Conservation (phyloP, 2,113 vertebrate species). For the Sprattus sprattus region DNA sequence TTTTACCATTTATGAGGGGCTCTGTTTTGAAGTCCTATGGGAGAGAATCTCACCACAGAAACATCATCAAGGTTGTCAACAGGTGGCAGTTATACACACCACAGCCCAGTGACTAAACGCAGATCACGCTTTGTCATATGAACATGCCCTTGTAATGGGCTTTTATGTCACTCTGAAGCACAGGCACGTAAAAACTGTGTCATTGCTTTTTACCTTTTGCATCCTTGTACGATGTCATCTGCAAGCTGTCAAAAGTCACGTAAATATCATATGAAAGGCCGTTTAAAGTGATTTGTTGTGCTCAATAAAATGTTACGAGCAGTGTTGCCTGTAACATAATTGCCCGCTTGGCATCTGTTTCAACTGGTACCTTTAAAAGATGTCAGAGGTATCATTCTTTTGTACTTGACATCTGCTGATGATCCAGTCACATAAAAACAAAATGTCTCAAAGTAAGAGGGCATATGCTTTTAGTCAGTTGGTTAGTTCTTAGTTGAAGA, state of each 20-base stretch:
- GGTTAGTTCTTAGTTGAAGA: background rate
- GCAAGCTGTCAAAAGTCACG: background rate
- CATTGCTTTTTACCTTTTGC: background rate
- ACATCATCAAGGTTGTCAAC: background rate
- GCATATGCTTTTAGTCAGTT: background rate
- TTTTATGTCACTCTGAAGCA: background rate
- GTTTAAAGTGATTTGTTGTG: conserved; percentile 13
- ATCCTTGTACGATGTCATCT: background rate
- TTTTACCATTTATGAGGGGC: background rate
- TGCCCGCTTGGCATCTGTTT: background rate
- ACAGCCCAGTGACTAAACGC: background rate
- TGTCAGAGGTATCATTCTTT: background rate
- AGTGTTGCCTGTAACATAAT: background rate
- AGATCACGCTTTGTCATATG: background rate
- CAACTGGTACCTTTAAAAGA: background rate
- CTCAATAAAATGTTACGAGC: background rate
- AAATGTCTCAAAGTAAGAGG: background rate
- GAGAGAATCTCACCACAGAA: background rate
- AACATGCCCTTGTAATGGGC: background rate
- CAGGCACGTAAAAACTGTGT: background rate
- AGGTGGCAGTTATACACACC: background rate
- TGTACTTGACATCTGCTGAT: background rate
- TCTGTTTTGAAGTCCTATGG: background rate
- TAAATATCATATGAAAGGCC: background rate
- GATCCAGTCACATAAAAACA: background rate